phyloP scores from a whole-genome alignment of 1,140 invertebrate species.

The Zelostemma sp. region DNA sequence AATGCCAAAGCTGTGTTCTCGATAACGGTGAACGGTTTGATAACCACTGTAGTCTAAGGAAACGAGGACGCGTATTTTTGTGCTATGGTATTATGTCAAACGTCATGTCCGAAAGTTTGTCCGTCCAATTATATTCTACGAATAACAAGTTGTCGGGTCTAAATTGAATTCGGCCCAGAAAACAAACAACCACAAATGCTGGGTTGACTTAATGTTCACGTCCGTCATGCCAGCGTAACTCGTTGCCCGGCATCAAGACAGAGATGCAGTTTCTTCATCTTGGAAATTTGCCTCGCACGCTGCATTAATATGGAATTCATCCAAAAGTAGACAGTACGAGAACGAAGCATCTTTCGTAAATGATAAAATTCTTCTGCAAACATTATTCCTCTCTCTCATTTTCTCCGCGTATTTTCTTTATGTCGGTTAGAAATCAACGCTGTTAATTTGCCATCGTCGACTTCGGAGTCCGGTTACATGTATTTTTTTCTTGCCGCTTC shows the following conservation, averaged over 20 bases:
- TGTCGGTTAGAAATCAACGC: background rate
- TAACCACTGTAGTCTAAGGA: conserved; percentile 28
- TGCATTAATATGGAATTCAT: too few species aligned
- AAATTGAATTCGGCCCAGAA: conserved; percentile 66
- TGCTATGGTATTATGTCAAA: conserved; percentile 52
- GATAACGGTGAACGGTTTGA: conserved; percentile 28
- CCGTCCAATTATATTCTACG: conserved; percentile 60
- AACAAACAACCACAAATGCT: conserved; percentile 59
- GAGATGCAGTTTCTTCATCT: conserved; percentile 45
- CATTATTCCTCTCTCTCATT: too few species aligned
- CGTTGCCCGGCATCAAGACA: conserved; percentile 42
- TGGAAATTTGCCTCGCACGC: conserved; percentile 53
- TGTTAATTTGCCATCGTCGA: background rate
- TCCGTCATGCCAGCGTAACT: conserved; percentile 55
- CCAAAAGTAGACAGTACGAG: too few species aligned
- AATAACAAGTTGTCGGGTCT: conserved; percentile 57
- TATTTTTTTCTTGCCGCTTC: background rate
- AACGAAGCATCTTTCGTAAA: too few species aligned
- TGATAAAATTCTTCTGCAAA: too few species aligned
- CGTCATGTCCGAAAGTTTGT: conserved; percentile 56
- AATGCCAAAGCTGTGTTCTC: too few species aligned
- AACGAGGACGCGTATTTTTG: conserved; percentile 45
- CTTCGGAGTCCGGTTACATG: background rate
- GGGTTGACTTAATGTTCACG: conserved; percentile 60
- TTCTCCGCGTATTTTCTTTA: too few species aligned